Percentiles rank a stretch among this genome's conserved stretches.
These are phyloP conservation scores for Rhea pennata DNA, from an alignment of 2,113 vertebrate genomes.

Conservation along the genomic window DNA sequence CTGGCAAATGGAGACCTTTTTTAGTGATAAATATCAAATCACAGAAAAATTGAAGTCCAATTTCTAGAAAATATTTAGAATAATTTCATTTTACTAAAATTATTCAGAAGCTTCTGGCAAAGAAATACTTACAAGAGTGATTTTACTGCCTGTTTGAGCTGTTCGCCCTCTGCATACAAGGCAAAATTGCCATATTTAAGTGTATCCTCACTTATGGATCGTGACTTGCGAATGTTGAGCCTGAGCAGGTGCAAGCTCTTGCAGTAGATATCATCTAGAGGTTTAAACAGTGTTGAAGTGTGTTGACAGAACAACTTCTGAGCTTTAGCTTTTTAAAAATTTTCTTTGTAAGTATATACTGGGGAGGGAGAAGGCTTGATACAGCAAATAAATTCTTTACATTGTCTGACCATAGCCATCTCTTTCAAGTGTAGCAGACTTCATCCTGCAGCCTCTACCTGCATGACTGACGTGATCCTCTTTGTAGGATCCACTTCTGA, in stretches of 20 bases:
- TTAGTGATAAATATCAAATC: not conserved
- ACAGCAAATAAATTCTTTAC: not conserved
- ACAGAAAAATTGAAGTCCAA: not conserved
- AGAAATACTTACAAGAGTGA: not conserved
- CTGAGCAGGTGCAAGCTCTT: not conserved
- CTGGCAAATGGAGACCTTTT: fast-evolving
- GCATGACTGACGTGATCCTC: too few species aligned
- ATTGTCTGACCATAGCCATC: not conserved
- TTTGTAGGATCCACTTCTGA: too few species aligned
- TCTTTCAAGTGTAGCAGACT: not conserved
- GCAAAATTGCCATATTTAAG: not conserved
- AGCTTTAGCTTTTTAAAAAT: not conserved
- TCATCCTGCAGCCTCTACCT: too few species aligned
- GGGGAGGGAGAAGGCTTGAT: not conserved
- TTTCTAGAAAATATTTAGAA: not conserved
- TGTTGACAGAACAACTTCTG: too few species aligned
- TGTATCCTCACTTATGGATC: not conserved
- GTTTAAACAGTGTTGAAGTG: too few species aligned
- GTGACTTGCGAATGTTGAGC: not conserved
- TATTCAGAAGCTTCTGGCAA: not conserved
- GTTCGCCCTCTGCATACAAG: not conserved
- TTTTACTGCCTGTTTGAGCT: not conserved
- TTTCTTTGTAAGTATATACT: not conserved
- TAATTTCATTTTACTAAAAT: not conserved
- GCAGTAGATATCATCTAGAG: too few species aligned